Evolutionary conservation across 2,888 invertebrate species (phyloP).

Genomic region (Parasteatoda lunata): DNA sequence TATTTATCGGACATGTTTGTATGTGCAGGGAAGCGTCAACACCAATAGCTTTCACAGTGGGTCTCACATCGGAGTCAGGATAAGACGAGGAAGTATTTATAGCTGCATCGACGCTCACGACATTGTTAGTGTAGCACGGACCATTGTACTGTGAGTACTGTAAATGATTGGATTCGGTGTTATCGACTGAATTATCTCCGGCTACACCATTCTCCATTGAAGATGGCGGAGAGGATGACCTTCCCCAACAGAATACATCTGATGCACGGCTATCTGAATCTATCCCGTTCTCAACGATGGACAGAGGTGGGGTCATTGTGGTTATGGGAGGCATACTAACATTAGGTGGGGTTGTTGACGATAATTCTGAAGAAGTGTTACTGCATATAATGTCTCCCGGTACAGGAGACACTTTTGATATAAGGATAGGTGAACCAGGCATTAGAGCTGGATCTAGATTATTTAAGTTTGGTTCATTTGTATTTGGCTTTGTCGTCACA

Average conservation of each 20-base stretch:
- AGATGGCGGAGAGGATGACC: slow-evolving; percentile 52
- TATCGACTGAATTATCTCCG: slow-evolving; percentile 55
- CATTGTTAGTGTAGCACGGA: slow-evolving; percentile 36
- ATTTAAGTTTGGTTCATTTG: slow-evolving; percentile 8
- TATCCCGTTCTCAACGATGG: slow-evolving; percentile 56
- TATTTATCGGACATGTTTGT: slow-evolving; percentile 40
- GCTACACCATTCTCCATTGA: slow-evolving; percentile 55
- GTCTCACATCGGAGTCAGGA: slow-evolving; percentile 53
- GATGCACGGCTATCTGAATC: slow-evolving; percentile 63
- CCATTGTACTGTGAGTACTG: slow-evolving; percentile 36
- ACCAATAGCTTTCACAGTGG: slow-evolving; percentile 43
- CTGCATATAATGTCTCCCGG: slow-evolving; percentile 40
- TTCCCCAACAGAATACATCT: slow-evolving; percentile 65
- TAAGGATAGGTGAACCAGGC: slow-evolving; percentile 18
- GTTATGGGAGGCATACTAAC: slow-evolving; percentile 39
- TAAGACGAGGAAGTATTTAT: slow-evolving; percentile 52
- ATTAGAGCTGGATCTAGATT: slow-evolving; percentile 17
- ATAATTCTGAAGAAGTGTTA: slow-evolving; percentile 51
- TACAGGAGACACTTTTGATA: slow-evolving; percentile 22
- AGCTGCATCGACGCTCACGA: slow-evolving; percentile 53
- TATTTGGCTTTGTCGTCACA: slow-evolving; percentile 14
- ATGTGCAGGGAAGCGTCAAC: slow-evolving; percentile 40
- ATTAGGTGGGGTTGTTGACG: slow-evolving; percentile 30
- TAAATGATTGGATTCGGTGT: slow-evolving; percentile 41
- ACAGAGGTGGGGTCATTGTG: slow-evolving; percentile 63